Evolutionary conservation across 1,140 invertebrate species (phyloP).

Genomic region (Ladona fulva): DNA sequence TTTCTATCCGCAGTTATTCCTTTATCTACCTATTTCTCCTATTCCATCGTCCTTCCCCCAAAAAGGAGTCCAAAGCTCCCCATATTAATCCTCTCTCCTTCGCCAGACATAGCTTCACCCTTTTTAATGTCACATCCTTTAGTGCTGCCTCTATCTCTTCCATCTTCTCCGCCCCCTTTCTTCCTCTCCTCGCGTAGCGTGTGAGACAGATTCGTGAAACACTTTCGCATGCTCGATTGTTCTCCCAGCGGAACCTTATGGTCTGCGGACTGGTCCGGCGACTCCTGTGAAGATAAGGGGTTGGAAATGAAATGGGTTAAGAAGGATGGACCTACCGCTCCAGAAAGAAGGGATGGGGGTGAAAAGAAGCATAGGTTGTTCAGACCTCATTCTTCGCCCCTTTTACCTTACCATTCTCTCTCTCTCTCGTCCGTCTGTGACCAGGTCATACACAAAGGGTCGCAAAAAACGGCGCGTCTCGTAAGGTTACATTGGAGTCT

Average conservation of each 20-base stretch:
- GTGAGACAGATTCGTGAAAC: background rate
- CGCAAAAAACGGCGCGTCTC: background rate
- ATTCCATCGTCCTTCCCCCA: background rate
- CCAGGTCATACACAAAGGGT: slow-evolving; percentile 3
- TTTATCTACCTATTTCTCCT: background rate
- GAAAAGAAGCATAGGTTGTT: background rate
- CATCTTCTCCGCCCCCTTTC: background rate
- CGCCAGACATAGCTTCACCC: too few relatives aligned
- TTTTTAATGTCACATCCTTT: too few relatives aligned
- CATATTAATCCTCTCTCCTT: too few relatives aligned
- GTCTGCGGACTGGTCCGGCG: background rate
- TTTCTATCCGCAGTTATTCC: background rate
- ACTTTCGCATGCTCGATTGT: background rate
- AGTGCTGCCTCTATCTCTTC: background rate
- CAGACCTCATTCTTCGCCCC: background rate
- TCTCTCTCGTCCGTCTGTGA: background rate
- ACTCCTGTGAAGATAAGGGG: background rate
- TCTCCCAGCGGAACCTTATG: background rate
- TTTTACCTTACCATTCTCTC: background rate
- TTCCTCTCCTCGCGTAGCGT: background rate
- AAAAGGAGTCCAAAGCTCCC: too few relatives aligned
- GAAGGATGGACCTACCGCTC: background rate
- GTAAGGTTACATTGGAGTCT: background rate
- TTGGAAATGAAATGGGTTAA: background rate
- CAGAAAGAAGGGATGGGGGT: background rate